phyloP scores from a whole-genome alignment of 2,888 invertebrate genomes.

The Mythimna impura region DNA sequence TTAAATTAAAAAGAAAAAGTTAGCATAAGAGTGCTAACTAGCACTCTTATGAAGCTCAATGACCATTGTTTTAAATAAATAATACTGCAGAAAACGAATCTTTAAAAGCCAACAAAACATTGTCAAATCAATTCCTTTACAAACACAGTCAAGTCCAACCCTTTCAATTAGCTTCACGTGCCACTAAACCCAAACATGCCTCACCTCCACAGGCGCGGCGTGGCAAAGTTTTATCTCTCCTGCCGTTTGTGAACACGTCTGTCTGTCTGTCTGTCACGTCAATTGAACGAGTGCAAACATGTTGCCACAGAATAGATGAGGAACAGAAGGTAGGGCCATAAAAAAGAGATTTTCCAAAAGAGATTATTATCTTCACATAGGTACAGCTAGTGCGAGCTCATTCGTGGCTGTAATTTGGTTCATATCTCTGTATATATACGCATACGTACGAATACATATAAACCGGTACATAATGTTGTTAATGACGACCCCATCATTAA shows the following conservation, averaged over 20 bases:
- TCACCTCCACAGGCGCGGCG: conserved; percentile 42
- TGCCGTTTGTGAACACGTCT: conserved; percentile 45
- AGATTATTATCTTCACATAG: background rate
- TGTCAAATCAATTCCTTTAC: conserved; percentile 23
- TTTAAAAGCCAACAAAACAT: conserved; percentile 3
- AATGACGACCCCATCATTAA: no score
- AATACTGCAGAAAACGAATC: background rate
- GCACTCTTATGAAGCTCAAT: no score
- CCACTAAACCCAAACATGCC: conserved; percentile 29
- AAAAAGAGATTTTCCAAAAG: background rate
- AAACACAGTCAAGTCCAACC: conserved; percentile 33
- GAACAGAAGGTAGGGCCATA: conserved; percentile 15
- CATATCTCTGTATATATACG: no score
- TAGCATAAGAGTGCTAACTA: background rate
- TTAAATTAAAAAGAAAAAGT: background rate
- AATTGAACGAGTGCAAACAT: conserved; percentile 62
- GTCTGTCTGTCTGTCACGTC: conserved; percentile 54
- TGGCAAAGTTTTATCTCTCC: conserved; percentile 53
- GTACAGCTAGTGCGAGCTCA: background rate
- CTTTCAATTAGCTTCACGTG: conserved; percentile 45
- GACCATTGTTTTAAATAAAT: background rate
- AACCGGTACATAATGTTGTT: no score
- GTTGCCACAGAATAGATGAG: background rate
- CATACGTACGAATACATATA: no score
- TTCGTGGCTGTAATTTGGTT: background rate